Evolutionary conservation across 2,888 invertebrate species (phyloP).

Genomic region (Melinaea marsaeus): DNA sequence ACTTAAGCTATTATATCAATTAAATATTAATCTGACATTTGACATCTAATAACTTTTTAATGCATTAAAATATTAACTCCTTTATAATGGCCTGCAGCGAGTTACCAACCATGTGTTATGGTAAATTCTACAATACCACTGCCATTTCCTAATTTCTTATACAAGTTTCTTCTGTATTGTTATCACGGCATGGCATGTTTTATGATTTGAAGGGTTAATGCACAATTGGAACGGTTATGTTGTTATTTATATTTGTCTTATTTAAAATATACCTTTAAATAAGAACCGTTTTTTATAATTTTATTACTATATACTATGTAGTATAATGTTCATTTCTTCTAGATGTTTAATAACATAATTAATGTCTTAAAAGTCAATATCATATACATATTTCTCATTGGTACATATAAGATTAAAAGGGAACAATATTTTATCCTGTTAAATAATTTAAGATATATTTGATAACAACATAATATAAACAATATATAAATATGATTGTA

Average conservation of each 20-base stretch:
- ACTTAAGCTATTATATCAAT: not conserved
- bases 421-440: too few species aligned
- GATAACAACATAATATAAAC: too few species aligned
- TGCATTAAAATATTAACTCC: not conserved
- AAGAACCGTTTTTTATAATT: too few species aligned
- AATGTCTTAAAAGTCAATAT: too few species aligned
- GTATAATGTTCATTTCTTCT: too few species aligned
- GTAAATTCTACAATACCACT: constrained; percentile 34
- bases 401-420: too few species aligned
- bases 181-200: constrained; percentile 68
- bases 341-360: too few species aligned
- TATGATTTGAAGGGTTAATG: constrained; percentile 45
- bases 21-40: not conserved
- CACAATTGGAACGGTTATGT: constrained; percentile 40
- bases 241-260: not conserved
- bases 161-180: constrained; percentile 52
- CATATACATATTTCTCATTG: too few species aligned
- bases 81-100: not conserved
- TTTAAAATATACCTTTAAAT: not conserved
- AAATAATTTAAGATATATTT: too few species aligned
- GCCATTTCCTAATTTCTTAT: constrained; percentile 40
- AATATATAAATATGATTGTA: not conserved
- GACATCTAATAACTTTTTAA: not conserved
- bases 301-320: too few species aligned
- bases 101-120: constrained; percentile 20